phyloP scores from a whole-genome alignment of 2,888 invertebrate species.

The Allophyes oxyacanthae region DNA sequence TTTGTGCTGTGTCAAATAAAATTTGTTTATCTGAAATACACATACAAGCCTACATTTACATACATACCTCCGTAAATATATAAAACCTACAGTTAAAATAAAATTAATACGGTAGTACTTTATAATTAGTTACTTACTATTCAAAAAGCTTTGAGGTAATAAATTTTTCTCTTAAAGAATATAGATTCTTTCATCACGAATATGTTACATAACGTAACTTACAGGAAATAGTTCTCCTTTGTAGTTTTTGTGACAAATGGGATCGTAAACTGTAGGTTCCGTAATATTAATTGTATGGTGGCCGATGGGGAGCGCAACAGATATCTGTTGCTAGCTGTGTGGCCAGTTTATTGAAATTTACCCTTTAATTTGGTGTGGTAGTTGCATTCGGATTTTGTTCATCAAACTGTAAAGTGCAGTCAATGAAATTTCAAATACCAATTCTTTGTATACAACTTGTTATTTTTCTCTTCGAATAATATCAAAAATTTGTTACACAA shows the following conservation, averaged over 20 bases:
- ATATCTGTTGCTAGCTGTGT: constrained; percentile 77
- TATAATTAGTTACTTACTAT: neutral
- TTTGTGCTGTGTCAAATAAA: too few relatives aligned
- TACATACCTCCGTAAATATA: too few relatives aligned
- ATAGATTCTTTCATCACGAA: constrained; percentile 14
- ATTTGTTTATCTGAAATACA: too few relatives aligned
- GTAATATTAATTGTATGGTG: constrained; percentile 59
- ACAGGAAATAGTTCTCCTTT: constrained; percentile 43
- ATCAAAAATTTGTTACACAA: too few relatives aligned
- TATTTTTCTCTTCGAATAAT: too few relatives aligned
- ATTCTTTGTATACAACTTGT: too few relatives aligned
- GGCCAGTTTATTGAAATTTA: constrained; percentile 14
- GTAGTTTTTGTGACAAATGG: constrained; percentile 57
- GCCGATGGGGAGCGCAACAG: constrained; percentile 75
- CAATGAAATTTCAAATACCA: too few relatives aligned
- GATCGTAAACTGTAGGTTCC: constrained; percentile 50
- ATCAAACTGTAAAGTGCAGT: too few relatives aligned
- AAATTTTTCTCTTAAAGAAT: constrained; percentile 5
- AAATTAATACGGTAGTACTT: too few relatives aligned
- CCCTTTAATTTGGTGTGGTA: constrained; percentile 28
- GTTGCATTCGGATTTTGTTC: neutral
- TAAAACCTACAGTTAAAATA: too few relatives aligned
- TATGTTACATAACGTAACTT: constrained; percentile 17
- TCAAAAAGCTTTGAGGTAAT: constrained; percentile 9
- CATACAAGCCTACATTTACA: too few relatives aligned